These are phyloP conservation scores for Betta splendens DNA, from an alignment of 2,797 vertebrate species.

Conservation along the genomic window DNA sequence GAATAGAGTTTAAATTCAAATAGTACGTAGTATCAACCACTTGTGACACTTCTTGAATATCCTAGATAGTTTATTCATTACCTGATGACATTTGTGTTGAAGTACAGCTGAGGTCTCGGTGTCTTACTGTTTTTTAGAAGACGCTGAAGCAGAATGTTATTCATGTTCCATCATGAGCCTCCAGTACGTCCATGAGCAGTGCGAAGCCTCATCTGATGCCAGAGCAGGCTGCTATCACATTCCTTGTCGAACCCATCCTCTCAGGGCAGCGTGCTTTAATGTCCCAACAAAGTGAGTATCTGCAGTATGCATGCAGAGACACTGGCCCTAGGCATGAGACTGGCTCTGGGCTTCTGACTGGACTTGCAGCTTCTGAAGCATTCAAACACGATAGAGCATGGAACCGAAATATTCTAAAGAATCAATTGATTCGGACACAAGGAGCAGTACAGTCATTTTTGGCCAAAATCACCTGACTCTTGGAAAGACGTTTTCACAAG, in stretches of 20 bases:
- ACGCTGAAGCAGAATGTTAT: constrained; percentile 4
- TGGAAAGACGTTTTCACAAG: background rate
- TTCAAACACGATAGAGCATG: constrained; percentile 11
- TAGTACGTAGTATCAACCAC: background rate
- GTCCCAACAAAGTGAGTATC: constrained; percentile 7
- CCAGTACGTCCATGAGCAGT: background rate
- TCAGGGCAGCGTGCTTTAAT: constrained; percentile 25
- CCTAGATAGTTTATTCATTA: background rate
- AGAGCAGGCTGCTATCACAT: constrained; percentile 33
- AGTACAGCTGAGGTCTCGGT: background rate
- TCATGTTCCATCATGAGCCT: constrained; percentile 24
- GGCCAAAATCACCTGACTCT: background rate
- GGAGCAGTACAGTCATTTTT: background rate
- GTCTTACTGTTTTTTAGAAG: background rate
- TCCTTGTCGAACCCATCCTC: constrained; percentile 41
- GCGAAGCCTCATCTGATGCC: constrained; percentile 21
- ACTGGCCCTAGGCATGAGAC: constrained; percentile 28
- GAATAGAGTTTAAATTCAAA: constrained; percentile 1
- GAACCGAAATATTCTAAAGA: constrained; percentile 1
- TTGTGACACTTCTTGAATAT: constrained; percentile 6
- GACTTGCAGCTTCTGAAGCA: constrained; percentile 35
- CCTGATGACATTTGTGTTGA: constrained; percentile 1
- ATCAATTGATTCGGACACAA: constrained; percentile 27
- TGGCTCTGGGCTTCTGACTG: constrained; percentile 25
- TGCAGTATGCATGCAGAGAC: constrained; percentile 7